phyloP scores from a whole-genome alignment of 64 coral and sea anemone genomes.

The Porites australiensis region DNA sequence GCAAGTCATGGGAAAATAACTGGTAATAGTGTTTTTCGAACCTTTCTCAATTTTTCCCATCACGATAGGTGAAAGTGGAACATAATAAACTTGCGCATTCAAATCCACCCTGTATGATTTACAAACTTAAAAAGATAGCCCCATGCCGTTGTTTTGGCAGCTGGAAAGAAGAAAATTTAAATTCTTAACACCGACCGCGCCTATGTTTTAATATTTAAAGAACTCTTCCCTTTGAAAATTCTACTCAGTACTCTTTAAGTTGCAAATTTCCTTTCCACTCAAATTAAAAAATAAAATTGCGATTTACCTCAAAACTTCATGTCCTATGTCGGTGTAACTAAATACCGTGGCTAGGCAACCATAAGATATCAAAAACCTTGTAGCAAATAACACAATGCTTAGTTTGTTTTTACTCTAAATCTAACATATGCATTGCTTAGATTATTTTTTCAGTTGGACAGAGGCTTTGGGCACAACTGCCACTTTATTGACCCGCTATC shows the following conservation, averaged over 20 bases:
- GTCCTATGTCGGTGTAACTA: not conserved
- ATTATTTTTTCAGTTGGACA: conserved; percentile 30
- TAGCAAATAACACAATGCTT: not conserved
- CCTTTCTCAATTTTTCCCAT: not conserved
- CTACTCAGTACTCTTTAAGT: too few relatives aligned
- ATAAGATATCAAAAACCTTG: not conserved
- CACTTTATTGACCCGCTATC: not conserved
- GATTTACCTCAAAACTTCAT: not conserved
- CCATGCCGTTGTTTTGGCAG: conserved; percentile 48
- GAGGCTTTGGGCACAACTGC: not conserved
- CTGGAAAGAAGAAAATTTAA: conserved; percentile 16
- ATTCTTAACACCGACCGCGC: not conserved
- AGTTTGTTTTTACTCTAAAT: not conserved
- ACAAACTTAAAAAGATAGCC: conserved; percentile 11
- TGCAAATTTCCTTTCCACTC: too few relatives aligned
- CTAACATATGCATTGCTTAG: not conserved
- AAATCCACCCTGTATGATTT: not conserved
- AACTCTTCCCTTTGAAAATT: not conserved
- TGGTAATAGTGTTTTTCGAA: not conserved
- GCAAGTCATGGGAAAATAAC: not conserved
- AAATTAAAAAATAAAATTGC: too few relatives aligned
- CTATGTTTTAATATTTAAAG: conserved; percentile 41
- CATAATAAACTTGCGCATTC: not conserved
- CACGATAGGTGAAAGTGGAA: too few relatives aligned
- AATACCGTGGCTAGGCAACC: not conserved